Evolutionary conservation across 2,797 vertebrate species (phyloP).

Genomic region (Gouania willdenowi): DNA sequence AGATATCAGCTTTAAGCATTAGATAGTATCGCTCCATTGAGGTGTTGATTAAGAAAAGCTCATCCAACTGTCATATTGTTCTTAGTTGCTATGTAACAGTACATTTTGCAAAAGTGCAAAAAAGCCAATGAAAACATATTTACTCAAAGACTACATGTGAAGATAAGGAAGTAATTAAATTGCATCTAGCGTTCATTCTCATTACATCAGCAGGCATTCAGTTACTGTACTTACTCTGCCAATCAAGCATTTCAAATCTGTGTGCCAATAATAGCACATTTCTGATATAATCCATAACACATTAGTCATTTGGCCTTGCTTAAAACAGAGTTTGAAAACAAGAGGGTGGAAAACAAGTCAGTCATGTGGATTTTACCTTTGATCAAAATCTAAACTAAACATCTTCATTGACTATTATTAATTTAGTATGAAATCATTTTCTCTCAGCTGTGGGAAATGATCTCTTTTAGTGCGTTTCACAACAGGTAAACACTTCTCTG

Average conservation of each 20-base stretch:
- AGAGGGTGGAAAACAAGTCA: too few relatives aligned
- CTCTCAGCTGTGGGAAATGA: not conserved
- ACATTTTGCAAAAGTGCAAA: conserved; percentile 8
- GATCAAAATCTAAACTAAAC: conserved; percentile 52
- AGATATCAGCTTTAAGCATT: too few relatives aligned
- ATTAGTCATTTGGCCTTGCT: conserved; percentile 43
- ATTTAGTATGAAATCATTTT: conserved; percentile 6
- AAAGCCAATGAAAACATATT: conserved; percentile 1
- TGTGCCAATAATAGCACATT: conserved; percentile 34
- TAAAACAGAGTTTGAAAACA: conserved; percentile 25
- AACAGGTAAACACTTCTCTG: too few relatives aligned
- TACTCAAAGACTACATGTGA: conserved; percentile 1
- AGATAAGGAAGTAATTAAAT: not conserved
- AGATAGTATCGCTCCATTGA: too few relatives aligned
- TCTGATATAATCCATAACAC: conserved; percentile 36
- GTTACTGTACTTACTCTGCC: conserved; percentile 15
- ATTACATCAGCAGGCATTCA: conserved; percentile 9
- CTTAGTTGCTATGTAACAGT: too few relatives aligned
- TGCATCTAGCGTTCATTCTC: not conserved
- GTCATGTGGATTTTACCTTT: conserved; percentile 44
- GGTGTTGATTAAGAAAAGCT: too few relatives aligned
- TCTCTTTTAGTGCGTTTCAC: not conserved
- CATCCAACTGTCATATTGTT: too few relatives aligned
- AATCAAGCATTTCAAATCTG: conserved; percentile 41
- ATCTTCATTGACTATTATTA: conserved; percentile 33